Base-by-base conservation (phyloP, 2,888 invertebrate species). In the Agonopterix subpropinquella region DNA sequence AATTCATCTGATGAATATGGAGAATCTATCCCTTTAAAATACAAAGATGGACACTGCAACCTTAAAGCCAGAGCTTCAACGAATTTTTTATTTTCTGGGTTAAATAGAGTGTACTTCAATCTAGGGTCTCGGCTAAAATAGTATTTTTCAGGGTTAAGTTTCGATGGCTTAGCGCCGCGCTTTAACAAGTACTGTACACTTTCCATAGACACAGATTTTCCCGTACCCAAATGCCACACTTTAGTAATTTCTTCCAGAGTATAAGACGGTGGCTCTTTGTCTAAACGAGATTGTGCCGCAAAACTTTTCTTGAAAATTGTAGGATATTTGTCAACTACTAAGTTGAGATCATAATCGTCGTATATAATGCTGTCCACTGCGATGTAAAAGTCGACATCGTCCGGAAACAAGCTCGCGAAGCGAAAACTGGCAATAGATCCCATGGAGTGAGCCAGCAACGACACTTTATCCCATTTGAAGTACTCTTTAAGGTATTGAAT, bases 381-480 rank as follows among this genome's bases (percentile, higher is more conserved):
- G 36, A 92, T 77, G 49, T 88, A 85, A 61, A 89, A 90, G 52
- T 91, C 89, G 0, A 91, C 88, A 45, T 91, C 89, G 1, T 92
- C 84, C 0, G 93, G 92, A 64, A 89, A 94, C 0, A 91, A 58
- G 42, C 90, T 83, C 0, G 91, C 82, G 60, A 91, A 94, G 2
- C 91, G 78, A 66, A 91, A 92, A 4, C 85, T 83, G 8, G 90
- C 86, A 35, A 92, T 89, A 0, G 91, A 90, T 15, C 93, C 92
- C 90, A 93, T 89, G 0, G 94, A 94, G 67, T 94, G 94, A 0
- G 90, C 90, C 47, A 95, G 58, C 41, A 95, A 66, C 2, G 93
- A 92, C 0, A 94, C 80, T 73, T 92, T 92, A 8, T 91, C 84
- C 94, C 94, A 94, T 57, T 91, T 89, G 60, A 92, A 93, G 63